A percentile compares a stretch with the other conserved stretches of the same genome.
Conservation (phyloP, 2,888 invertebrate genomes). For the Nomada fabriciana region DNA sequence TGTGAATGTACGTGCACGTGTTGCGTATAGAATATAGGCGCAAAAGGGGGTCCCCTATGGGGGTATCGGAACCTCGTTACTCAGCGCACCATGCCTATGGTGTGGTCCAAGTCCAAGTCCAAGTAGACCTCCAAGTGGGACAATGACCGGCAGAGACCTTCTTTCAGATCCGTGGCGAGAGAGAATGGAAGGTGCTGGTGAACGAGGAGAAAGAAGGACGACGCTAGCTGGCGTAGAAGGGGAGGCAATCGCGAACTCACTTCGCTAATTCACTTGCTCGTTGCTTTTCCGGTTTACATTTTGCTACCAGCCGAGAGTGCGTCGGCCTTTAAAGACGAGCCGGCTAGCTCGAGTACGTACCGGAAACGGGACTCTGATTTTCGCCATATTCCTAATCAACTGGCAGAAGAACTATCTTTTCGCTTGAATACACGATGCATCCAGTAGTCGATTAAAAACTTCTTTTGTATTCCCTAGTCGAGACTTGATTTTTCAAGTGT, state of each 20-base stretch:
- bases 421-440: not conserved
- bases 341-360: conserved; percentile 29
- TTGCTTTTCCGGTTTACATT: conserved; percentile 81
- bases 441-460: not conserved
- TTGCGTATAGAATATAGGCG: conserved; percentile 69
- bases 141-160: conserved; percentile 84
- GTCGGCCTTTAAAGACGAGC: conserved; percentile 68
- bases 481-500: no score
- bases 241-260: conserved; percentile 73
- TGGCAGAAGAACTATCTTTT: not conserved
- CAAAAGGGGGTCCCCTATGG: conserved; percentile 78
- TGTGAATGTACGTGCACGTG: conserved; percentile 52
- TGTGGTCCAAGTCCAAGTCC: conserved; percentile 78
- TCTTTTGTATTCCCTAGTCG: not conserved
- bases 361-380: conserved; percentile 58
- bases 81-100: conserved; percentile 76
- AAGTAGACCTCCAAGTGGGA: conserved; percentile 82
- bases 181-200: conserved; percentile 67
- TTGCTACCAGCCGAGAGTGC: conserved; percentile 71
- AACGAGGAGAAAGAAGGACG: conserved; percentile 69
- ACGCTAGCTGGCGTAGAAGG: conserved; percentile 40
- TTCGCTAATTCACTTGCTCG: conserved; percentile 80
- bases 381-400: not conserved
- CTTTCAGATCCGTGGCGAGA: conserved; percentile 80
- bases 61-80: conserved; percentile 78